Percentiles rank a stretch among this genome's conserved stretches.
phyloP scores from a whole-genome alignment of 2,113 vertebrate species.

The Dissostichus mawsoni region DNA sequence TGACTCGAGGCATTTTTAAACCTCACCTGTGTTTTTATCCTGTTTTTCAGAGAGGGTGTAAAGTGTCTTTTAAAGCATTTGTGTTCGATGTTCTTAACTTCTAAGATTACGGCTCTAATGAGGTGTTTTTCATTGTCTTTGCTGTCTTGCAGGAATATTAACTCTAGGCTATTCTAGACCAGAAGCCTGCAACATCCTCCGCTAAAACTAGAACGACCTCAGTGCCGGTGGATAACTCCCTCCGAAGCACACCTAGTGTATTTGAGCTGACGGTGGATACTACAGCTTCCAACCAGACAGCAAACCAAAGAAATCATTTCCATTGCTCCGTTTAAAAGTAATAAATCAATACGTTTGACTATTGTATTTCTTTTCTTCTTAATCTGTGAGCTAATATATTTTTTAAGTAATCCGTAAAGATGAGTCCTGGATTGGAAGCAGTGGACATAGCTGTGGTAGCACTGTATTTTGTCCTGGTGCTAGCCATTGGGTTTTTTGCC shows the following conservation, averaged over 20 bases:
- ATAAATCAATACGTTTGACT: conserved; percentile 4
- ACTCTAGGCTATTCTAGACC: conserved; percentile 92
- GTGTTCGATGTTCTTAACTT: conserved; percentile 15
- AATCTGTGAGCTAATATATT: background rate
- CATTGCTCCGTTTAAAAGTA: conserved; percentile 31
- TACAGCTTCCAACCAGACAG: conserved; percentile 91
- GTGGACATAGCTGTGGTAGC: conserved; percentile 96
- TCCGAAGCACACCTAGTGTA: conserved; percentile 82
- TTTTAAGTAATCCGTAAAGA: conserved; percentile 73
- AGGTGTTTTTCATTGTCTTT: conserved; percentile 90
- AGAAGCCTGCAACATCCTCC: conserved; percentile 87
- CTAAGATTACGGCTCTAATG: conserved; percentile 67
- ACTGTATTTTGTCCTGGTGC: conserved; percentile 95
- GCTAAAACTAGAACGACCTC: conserved; percentile 88
- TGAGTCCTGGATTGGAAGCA: conserved; percentile 91
- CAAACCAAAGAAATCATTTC: conserved; percentile 90
- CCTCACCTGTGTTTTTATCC: background rate
- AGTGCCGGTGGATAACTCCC: conserved; percentile 91
- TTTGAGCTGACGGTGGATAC: conserved; percentile 87
- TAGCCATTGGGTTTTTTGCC: conserved; percentile 94
- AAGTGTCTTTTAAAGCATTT: conserved; percentile 19
- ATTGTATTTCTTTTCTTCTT: conserved; percentile 20
- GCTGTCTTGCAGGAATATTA: conserved; percentile 97
- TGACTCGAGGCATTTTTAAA: background rate
- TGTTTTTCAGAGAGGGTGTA: conserved; percentile 17